Evolutionary conservation across 1,140 invertebrate genomes (phyloP).

Genomic region (Philaenus spumarius): DNA sequence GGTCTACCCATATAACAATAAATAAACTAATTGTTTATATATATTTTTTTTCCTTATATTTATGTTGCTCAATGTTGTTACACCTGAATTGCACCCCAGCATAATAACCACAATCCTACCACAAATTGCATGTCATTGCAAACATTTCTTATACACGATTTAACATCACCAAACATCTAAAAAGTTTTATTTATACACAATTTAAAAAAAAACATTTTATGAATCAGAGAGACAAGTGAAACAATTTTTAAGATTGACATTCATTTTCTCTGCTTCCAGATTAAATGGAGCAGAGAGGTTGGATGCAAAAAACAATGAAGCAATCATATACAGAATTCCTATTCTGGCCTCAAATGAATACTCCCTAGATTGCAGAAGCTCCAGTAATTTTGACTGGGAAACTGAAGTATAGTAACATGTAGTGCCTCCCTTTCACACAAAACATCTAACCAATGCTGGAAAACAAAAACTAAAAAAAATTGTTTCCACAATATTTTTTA

Average conservation of each 20-base stretch:
- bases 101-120: background rate
- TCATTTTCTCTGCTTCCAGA: conserved; percentile 30
- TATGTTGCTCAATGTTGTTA: too few relatives aligned
- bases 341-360: conserved; percentile 18
- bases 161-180: too few relatives aligned
- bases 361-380: conserved; percentile 10
- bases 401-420: conserved; percentile 10
- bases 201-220: background rate
- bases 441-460: background rate
- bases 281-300: conserved; percentile 26
- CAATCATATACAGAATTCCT: conserved; percentile 12
- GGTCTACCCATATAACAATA: background rate
- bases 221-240: background rate
- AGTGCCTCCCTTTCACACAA: too few relatives aligned
- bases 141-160: background rate
- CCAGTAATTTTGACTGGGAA: conserved; percentile 15
- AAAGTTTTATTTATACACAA: background rate
- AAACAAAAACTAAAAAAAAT: background rate
- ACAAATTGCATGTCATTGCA: background rate
- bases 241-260: conserved; percentile 5
- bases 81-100: background rate
- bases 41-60: background rate
- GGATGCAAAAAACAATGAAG: conserved; percentile 22
- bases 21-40: background rate
- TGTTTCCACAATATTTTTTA: background rate